Base-by-base conservation (phyloP, 2,888 invertebrate genomes). In the Cantharis flavilabris region DNA sequence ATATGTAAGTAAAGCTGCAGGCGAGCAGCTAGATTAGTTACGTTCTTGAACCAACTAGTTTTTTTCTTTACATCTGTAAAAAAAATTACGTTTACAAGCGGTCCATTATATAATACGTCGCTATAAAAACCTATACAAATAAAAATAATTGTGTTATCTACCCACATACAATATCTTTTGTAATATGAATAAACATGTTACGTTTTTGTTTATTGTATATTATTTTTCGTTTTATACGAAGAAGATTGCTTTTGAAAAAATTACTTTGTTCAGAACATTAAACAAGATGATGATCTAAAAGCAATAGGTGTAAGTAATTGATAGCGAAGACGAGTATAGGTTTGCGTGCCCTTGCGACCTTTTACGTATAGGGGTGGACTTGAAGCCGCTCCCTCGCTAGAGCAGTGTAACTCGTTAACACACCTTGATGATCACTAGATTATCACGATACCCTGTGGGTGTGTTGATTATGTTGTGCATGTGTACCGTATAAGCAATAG, bases 341-440 rank as follows among this genome's bases (percentile, higher is more conserved):
- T 65, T 77, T 70, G 77, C 77, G 77, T 75, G 77, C 75, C 72
- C 72, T 75, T 77, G 72, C 72, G 69, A 77, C 67, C 71, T 72
- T 70, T 67, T 28, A 70, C 73, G 70, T 33, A 65, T 67, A 49
- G 65, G 73, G 76, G 72, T 76, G 76, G 62, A 73, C 70, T 23
- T 65, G 69, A 26, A 28, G 14, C 23, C 67, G 70, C 72, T 70
- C 76, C 78, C 75, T 30, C 20, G 49, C 63, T 70, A 71, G 63
- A 67, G 28, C 76, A 70, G 33, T 49, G 49, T 70, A 70, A 78
- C 78, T 78, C 75, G 78, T 78, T 78, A 78, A 78, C 78, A 76
- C 78, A 78, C 78, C 78, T 78, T 76, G 75, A 78, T 73, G 71
- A 72, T 69, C 62, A 49, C 69, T 64, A 71, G 78, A 78, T 78